Base-by-base conservation (phyloP, 1,140 invertebrate genomes). In the Sipha flava region DNA sequence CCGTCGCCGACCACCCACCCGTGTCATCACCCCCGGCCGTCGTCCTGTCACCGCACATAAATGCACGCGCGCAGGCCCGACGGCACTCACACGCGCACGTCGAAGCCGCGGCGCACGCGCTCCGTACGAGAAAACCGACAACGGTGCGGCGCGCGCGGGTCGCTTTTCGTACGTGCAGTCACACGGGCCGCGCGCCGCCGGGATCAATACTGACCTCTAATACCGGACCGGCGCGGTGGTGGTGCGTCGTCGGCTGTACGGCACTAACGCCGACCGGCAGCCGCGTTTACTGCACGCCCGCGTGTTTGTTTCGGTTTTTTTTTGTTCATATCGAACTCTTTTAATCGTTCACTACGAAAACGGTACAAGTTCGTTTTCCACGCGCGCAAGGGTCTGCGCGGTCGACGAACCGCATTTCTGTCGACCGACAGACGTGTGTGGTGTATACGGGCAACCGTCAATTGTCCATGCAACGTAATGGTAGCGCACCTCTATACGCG, bases 181-280 rank as follows among this genome's bases (percentile, higher is more conserved):
- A 31, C 26, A 68, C 79, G 16, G 45, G 45, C 43, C 59, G 59
- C 59, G 64, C 66, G 73, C 73, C 73, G 73, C 73, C 34, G 73
- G 31, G 73, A 77, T 77, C 73, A 77, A 77, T 77, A 77, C 49
- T 77, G 73, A 77, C 73, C 73, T 77, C 73, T 77, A 77, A 77
- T 29, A 43, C 49, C 73, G 73, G 73, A 77, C 73, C 18, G 73
- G 52, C 52, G 73, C 52, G 70, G n/a, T n/a, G n/a, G n/a, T n/a
- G n/a, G n/a, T n/a, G n/a, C n/a, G n/a, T n/a, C n/a, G n/a, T n/a
- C n/a, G n/a, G n/a, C n/a, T n/a, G n/a, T n/a, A n/a, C n/a, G n/a
- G n/a, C n/a, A n/a, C n/a, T n/a, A n/a, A n/a, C 52, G 52, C 2
- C n/a, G 34, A 31, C 3, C 62, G 40, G 9, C 21, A n/a, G 16